Conservation (phyloP, 2,888 invertebrate genomes). For the Phytoseiulus persimilis region DNA sequence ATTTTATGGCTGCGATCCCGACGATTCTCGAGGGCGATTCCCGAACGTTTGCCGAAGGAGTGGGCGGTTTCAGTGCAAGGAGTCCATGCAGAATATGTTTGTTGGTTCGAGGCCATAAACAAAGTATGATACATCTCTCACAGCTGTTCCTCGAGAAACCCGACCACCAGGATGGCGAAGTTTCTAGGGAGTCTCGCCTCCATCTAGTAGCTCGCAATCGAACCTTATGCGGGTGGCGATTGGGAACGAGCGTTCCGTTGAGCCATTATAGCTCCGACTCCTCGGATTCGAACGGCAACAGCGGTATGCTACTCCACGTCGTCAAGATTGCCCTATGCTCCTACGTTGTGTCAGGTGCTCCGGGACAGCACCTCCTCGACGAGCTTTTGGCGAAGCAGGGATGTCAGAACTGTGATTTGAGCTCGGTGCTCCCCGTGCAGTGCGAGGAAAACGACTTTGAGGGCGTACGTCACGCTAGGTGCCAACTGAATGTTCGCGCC, state of each 20-base stretch:
- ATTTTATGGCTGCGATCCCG: background rate
- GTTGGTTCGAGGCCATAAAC: background rate
- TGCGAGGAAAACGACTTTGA: background rate
- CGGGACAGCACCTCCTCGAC: background rate
- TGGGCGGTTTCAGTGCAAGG: background rate
- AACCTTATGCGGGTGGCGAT: background rate
- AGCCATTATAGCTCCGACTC: background rate
- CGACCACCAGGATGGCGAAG: background rate
- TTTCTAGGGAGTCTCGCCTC: background rate
- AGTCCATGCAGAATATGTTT: background rate
- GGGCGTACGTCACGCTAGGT: background rate
- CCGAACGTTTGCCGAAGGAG: background rate
- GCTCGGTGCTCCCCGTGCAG: background rate
- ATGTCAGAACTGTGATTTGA: background rate
- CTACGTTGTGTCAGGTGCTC: background rate
- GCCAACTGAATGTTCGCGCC: background rate
- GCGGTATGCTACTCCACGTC: background rate
- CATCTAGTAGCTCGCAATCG: background rate
- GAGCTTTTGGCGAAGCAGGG: background rate
- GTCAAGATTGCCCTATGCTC: background rate
- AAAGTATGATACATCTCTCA: background rate
- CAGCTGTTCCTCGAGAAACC: background rate
- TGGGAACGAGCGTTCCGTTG: background rate
- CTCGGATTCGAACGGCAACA: background rate
- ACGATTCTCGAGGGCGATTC: background rate